Percentiles rank a stretch among this genome's conserved stretches.
Evolutionary conservation across 1,140 invertebrate species (phyloP).

Genomic region (Melitaea cinxia): DNA sequence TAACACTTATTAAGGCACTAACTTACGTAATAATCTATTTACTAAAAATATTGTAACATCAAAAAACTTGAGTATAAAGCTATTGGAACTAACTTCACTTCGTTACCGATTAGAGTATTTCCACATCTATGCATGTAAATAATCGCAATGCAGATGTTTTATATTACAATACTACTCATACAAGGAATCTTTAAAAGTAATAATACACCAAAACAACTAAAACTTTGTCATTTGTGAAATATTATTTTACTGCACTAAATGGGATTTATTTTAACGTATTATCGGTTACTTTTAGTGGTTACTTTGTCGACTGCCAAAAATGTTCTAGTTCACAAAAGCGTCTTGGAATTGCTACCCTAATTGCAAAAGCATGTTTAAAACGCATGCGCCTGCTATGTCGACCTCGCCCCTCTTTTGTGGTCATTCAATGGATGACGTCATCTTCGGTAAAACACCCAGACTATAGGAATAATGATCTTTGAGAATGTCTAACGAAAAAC

Average conservation of each 20-base stretch:
- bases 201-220: neutral
- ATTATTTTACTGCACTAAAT: neutral
- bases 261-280: neutral
- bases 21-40: neutral
- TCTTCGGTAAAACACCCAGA: neutral
- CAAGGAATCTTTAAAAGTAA: neutral
- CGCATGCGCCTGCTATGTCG: conserved; percentile 29
- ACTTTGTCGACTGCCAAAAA: conserved; percentile 28
- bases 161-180: neutral
- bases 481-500: neutral
- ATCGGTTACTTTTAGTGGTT: conserved; percentile 10
- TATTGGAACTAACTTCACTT: neutral
- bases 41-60: neutral
- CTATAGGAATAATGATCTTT: conserved; percentile 13
- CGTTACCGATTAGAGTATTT: neutral
- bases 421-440: conserved; percentile 30
- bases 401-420: conserved; percentile 12
- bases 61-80: neutral
- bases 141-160: neutral
- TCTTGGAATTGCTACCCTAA: conserved; percentile 30
- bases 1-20: conserved; percentile 24
- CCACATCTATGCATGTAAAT: neutral
- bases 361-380: conserved; percentile 23
- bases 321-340: conserved; percentile 30
- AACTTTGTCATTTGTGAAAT: neutral